Evolutionary conservation across 2,797 vertebrate genomes (phyloP), one percentile per base, ranked within the genome.

Genomic region (Phoxinus dragarum): DNA sequence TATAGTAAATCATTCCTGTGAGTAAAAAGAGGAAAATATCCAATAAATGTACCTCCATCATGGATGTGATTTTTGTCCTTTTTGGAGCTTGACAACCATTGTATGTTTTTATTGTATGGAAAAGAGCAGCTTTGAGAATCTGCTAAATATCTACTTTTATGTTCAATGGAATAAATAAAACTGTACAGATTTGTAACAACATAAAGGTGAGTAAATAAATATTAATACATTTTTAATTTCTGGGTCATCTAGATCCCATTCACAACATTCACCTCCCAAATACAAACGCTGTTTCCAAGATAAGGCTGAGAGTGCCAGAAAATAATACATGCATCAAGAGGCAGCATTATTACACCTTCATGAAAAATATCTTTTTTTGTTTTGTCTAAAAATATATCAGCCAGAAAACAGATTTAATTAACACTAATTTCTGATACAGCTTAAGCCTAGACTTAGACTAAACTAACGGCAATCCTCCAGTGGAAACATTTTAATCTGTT

Each of bases 401-500:
- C 54, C 52, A 36, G 40, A n/a, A 72, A 61, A 52, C 52, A 61
- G 27, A 73, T 47, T 56, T 44, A 74, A 74, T 64, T 47, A 66
- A 49, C 31, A 52, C 21, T 61, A 27, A 75, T 75, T 83, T 47
- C 16, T 6, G n/a, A 52, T 23, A 78, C 23, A 61, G 56, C 10
- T 31, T 64, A 78, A 64, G 54, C 23, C 38, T 44, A 61, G 56
- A 52, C 59, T 23, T 84, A 40, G 21, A 84, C 59, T 67, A 76
- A 76, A 83, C 44, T 11, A 21, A 84, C 54, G 34, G 44, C 31
- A 12, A 54, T 84, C 73, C 64, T 68, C 10, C 23, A 19, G 71
- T 38, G 44, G 59, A 82, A 34, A 64, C 54, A 47, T 61, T 64
- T 61, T 36, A 36, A 84, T 76, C 44, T 54, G 23, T 75, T 76